phyloP scores from a whole-genome alignment of 2,113 vertebrate genomes.

The Bos indicus region DNA sequence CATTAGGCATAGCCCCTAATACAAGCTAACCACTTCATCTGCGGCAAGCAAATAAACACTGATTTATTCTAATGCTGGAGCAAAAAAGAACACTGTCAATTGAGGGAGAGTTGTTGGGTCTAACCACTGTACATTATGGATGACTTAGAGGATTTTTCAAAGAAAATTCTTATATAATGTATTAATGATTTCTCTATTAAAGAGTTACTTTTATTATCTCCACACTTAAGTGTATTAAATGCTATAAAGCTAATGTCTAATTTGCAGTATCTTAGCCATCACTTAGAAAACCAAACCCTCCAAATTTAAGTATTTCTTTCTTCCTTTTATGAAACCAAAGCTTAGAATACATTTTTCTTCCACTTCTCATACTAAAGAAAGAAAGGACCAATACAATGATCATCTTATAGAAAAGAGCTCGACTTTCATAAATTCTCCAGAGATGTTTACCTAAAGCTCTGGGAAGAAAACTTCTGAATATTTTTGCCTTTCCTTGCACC shows the following conservation, averaged over 20 bases:
- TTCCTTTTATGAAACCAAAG: conserved; percentile 6
- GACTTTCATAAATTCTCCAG: conserved; percentile 15
- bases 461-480: not conserved
- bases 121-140: not conserved
- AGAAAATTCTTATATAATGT: not conserved
- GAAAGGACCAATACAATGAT: not conserved
- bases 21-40: conserved; percentile 13
- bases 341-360: conserved; percentile 7
- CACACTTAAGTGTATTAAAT: not conserved
- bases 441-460: conserved; percentile 6
- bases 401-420: not conserved
- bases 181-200: not conserved
- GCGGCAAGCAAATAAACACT: not conserved
- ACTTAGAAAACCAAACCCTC: conserved; percentile 21
- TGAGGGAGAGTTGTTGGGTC: not conserved
- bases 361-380: not conserved
- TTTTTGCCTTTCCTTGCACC: not conserved
- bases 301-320: conserved; percentile 1
- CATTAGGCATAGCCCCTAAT: not conserved
- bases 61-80: conserved; percentile 1
- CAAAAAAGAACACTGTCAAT: not conserved
- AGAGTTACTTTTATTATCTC: conserved; percentile 3
- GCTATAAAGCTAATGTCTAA: not conserved
- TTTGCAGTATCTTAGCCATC: not conserved
- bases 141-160: not conserved